Evolutionary conservation across 2,797 vertebrate species (phyloP).

Genomic region (Pipistrellus pygmaeus): DNA sequence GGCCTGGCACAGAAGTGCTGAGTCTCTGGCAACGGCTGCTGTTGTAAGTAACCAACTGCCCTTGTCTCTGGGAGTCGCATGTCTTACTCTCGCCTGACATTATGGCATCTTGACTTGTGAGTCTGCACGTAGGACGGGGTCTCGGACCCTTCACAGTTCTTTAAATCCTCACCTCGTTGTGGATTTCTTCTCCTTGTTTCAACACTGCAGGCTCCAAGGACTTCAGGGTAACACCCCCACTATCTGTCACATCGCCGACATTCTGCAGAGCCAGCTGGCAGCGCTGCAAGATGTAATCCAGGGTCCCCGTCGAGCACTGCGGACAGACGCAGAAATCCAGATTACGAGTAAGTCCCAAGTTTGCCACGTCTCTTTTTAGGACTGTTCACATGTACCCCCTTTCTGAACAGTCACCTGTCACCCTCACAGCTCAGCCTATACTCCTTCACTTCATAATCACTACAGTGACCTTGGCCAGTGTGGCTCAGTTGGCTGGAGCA

Average conservation of each 20-base stretch:
- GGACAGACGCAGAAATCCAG: constrained; percentile 43
- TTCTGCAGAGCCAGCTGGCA: constrained; percentile 94
- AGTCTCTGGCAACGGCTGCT: too few species aligned
- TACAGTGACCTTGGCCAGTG: too few species aligned
- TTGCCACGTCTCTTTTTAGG: not conserved
- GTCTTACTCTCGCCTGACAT: not conserved
- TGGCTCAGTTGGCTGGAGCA: too few species aligned
- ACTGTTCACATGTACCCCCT: too few species aligned
- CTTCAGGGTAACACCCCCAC: constrained; percentile 88
- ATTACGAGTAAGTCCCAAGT: not conserved
- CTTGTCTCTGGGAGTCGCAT: not conserved
- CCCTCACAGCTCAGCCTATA: not conserved
- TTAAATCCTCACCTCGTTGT: constrained; percentile 94
- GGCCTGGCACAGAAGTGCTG: not conserved
- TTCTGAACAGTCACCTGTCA: not conserved
- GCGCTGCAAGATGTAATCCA: constrained; percentile 94
- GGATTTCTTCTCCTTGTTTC: constrained; percentile 95
- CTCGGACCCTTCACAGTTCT: not conserved
- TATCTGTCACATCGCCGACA: constrained; percentile 88
- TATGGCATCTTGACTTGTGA: not conserved
- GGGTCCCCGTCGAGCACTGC: constrained; percentile 94
- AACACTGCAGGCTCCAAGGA: constrained; percentile 91
- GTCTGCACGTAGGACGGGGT: not conserved
- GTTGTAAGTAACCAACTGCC: not conserved
- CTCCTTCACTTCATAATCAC: too few species aligned